Percentiles rank a stretch among this genome's conserved stretches.
These are phyloP conservation scores for Dasysyrphus tricinctus DNA, from an alignment of 2,888 invertebrate genomes.

Conservation along the genomic window DNA sequence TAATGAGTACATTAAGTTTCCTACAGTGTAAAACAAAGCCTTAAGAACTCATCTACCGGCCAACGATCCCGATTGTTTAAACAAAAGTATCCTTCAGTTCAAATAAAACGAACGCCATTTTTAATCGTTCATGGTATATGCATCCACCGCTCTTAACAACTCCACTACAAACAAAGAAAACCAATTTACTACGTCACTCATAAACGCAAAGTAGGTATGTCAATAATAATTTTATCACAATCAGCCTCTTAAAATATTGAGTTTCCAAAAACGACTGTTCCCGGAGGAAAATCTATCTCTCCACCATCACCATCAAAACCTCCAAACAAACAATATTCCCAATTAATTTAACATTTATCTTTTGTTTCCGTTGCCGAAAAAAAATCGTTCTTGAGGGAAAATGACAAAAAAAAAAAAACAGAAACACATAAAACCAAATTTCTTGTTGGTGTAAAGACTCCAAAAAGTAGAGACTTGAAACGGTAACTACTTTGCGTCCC, in stretches of 20 bases:
- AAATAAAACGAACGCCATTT: neutral
- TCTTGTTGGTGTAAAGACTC: conserved; percentile 33
- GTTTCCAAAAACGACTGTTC: conserved; percentile 1
- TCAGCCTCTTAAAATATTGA: neutral
- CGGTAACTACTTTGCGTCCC: conserved; percentile 4
- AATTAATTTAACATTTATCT: conserved; percentile 74
- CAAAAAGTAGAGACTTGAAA: conserved; percentile 33
- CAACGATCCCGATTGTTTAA: too few species aligned
- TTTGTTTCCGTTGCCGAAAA: conserved; percentile 41
- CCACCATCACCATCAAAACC: neutral
- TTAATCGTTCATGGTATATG: neutral
- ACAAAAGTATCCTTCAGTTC: neutral
- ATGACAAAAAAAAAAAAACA: conserved; percentile 15
- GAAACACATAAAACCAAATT: conserved; percentile 44
- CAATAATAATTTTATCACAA: conserved; percentile 62
- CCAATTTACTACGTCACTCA: conserved; percentile 57
- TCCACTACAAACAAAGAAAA: conserved; percentile 37
- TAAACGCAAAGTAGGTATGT: conserved; percentile 46
- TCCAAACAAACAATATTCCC: conserved; percentile 32
- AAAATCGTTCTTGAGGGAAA: conserved; percentile 3
- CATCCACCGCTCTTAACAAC: too few species aligned
- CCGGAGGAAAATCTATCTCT: neutral
- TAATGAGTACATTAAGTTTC: too few species aligned
- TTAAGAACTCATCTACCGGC: too few species aligned
- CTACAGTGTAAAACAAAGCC: too few species aligned